These are phyloP conservation scores for Mugil cephalus DNA, from an alignment of 2,113 vertebrate genomes.

Conservation along the genomic window DNA sequence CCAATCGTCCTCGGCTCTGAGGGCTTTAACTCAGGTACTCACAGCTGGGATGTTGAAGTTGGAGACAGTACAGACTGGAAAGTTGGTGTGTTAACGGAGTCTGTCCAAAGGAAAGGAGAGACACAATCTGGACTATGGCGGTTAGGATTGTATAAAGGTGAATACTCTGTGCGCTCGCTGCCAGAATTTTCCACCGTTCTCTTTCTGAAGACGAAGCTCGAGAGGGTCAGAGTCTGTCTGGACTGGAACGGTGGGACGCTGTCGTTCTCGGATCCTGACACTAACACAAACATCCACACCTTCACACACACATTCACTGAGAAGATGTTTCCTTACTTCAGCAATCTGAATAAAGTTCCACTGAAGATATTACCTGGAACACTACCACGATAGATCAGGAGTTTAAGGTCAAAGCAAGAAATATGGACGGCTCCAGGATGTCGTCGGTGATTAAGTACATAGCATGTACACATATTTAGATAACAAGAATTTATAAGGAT, in stretches of 20 bases:
- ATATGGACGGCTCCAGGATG: no score
- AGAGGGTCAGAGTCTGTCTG: slow-evolving; percentile 22
- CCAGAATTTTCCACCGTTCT: not conserved
- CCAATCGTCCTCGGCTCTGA: slow-evolving; percentile 8
- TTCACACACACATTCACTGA: slow-evolving; percentile 6
- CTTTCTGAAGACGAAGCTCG: not conserved
- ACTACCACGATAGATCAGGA: no score
- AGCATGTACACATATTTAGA: no score
- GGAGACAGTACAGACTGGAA: not conserved
- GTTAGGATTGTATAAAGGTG: not conserved
- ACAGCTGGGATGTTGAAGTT: slow-evolving; percentile 32
- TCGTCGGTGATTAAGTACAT: no score
- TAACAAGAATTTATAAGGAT: no score
- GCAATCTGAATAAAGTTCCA: not conserved
- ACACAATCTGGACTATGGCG: not conserved
- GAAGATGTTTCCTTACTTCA: slow-evolving; percentile 5
- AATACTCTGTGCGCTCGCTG: not conserved
- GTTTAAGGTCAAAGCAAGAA: no score
- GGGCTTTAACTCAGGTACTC: slow-evolving; percentile 25
- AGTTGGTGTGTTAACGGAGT: not conserved
- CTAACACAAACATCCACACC: slow-evolving; percentile 7
- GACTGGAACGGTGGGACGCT: slow-evolving; percentile 9
- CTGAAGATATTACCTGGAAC: slow-evolving; percentile 19
- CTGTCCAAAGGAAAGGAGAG: not conserved
- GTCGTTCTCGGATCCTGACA: slow-evolving; percentile 5